Percentiles rank a stretch among this genome's conserved stretches.
Evolutionary conservation across 2,113 vertebrate species (phyloP).

Genomic region (Cryptomyrus ogoouensis): DNA sequence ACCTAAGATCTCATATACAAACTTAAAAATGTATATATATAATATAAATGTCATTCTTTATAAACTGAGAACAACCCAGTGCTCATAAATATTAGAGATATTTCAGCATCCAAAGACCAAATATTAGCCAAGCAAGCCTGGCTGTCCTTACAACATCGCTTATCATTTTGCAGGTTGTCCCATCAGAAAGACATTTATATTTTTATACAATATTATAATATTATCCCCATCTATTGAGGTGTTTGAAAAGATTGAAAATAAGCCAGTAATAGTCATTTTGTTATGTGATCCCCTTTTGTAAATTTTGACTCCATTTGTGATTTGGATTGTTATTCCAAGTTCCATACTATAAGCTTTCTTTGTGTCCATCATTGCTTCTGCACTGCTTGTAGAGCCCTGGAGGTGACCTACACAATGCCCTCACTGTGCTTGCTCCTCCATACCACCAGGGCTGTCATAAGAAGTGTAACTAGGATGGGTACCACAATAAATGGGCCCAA

Average conservation of each 20-base stretch:
- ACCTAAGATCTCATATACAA: neutral
- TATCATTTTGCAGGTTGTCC: neutral
- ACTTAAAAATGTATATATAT: neutral
- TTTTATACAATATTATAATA: neutral
- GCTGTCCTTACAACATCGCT: neutral
- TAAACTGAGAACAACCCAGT: neutral
- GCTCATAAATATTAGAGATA: neutral
- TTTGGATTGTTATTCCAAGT: neutral
- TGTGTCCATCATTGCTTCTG: neutral
- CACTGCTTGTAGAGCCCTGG: too few relatives aligned
- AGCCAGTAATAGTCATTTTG: neutral
- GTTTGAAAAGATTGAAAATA: neutral
- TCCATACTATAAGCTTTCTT: neutral
- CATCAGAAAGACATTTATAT: neutral
- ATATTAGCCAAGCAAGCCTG: neutral
- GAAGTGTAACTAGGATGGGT: constrained; percentile 76
- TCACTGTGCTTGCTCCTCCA: constrained; percentile 85
- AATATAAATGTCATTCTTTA: neutral
- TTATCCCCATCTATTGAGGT: neutral
- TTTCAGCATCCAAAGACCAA: neutral
- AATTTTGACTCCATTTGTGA: neutral
- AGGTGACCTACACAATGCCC: constrained; percentile 62
- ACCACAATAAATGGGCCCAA: constrained; percentile 80
- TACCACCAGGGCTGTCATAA: constrained; percentile 81
- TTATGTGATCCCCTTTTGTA: neutral